Evolutionary conservation across 2,888 invertebrate genomes (phyloP).

Genomic region (Hipparchia sbordonii): DNA sequence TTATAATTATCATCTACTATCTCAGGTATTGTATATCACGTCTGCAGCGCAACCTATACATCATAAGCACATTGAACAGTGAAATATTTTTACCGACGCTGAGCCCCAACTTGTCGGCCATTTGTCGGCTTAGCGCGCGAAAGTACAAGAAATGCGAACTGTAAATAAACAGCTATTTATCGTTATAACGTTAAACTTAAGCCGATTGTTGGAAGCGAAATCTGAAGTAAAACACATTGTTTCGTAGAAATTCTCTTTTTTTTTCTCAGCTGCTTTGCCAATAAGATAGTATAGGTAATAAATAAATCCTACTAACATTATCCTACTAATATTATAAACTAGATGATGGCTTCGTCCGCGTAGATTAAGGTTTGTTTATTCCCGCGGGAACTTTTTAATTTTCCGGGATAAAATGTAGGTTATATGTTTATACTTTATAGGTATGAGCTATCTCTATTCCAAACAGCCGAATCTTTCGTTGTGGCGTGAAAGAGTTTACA

Average conservation of each 20-base stretch:
- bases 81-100: conserved; percentile 37
- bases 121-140: conserved; percentile 10
- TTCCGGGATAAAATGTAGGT: no score
- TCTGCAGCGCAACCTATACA: conserved; percentile 21
- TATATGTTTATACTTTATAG: no score
- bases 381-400: no score
- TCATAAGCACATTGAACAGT: conserved; percentile 37
- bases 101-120: conserved; percentile 37
- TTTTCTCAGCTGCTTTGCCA: neutral
- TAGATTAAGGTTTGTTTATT: no score
- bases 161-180: conserved; percentile 22
- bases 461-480: no score
- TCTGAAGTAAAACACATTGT: neutral
- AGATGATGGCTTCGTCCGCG: no score
- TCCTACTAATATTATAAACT: no score
- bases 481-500: no score
- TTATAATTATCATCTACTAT: neutral
- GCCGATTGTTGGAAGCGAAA: conserved; percentile 9
- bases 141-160: conserved; percentile 22
- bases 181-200: conserved; percentile 14
- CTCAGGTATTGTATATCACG: neutral
- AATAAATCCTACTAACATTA: no score
- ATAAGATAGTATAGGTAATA: neutral
- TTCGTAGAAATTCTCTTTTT: neutral
- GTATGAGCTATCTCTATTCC: no score